Evolutionary conservation across 2,797 vertebrate genomes (phyloP).

Genomic region (Coreius guichenoti): DNA sequence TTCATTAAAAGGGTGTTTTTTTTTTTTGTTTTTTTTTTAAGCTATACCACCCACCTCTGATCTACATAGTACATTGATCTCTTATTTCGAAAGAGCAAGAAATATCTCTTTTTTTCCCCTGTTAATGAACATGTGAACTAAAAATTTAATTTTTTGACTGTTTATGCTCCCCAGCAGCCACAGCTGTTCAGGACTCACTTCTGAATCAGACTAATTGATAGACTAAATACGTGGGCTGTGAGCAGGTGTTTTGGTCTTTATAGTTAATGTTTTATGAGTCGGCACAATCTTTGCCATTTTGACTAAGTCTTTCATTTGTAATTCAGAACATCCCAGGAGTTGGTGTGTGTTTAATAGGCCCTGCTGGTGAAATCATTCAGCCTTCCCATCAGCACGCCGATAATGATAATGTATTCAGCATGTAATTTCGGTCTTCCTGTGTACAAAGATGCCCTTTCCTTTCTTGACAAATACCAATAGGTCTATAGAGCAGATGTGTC

Average conservation of each 20-base stretch:
- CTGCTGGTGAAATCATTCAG: constrained; percentile 46
- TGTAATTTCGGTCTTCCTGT: constrained; percentile 55
- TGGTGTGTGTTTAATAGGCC: constrained; percentile 53
- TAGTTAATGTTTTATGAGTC: constrained; percentile 30
- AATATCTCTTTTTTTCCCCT: neutral
- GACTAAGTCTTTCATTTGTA: constrained; percentile 46
- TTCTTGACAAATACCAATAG: constrained; percentile 52
- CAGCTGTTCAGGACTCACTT: constrained; percentile 31
- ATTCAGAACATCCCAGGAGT: constrained; percentile 45
- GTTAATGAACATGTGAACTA: neutral
- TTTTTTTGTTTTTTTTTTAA: too few species aligned
- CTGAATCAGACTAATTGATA: constrained; percentile 47
- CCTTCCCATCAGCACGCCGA: constrained; percentile 40
- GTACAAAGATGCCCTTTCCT: constrained; percentile 54
- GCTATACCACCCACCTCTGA: neutral
- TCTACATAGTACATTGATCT: neutral
- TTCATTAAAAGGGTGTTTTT: neutral
- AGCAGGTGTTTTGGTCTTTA: constrained; percentile 49
- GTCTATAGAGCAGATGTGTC: constrained; percentile 36
- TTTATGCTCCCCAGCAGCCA: neutral
- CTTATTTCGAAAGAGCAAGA: neutral
- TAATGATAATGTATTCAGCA: constrained; percentile 58
- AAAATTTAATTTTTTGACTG: neutral
- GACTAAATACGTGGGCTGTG: constrained; percentile 32
- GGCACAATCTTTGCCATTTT: constrained; percentile 14